Conservation (phyloP, 53 echinoderm and acorn worm species). For the Luidia sarsii region DNA sequence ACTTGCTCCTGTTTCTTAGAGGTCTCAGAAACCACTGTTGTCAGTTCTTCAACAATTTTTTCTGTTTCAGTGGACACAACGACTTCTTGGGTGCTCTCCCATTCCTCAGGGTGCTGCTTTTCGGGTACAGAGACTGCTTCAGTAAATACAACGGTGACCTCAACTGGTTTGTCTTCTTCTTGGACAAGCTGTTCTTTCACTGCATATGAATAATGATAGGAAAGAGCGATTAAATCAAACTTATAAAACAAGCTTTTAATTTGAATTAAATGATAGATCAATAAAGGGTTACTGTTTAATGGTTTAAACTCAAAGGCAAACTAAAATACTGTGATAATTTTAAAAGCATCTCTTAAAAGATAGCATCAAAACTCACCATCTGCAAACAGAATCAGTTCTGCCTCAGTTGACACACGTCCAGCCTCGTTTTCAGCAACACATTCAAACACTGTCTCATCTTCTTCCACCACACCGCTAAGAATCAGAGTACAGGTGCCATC, state of each 20-base stretch:
- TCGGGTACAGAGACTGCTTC: conserved; percentile 49
- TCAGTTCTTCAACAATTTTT: conserved; percentile 40
- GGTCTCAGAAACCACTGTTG: conserved; percentile 19
- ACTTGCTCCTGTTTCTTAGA: conserved; percentile 37
- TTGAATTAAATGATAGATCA: no score
- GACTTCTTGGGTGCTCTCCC: conserved; percentile 19
- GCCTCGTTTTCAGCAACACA: conserved; percentile 87
- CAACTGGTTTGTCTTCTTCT: conserved; percentile 4
- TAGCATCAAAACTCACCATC: conserved; percentile 59
- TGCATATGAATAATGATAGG: no score
- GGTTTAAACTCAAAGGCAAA: no score
- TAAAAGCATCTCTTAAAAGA: no score
- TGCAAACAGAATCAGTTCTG: conserved; percentile 77
- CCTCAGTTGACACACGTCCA: conserved; percentile 75
- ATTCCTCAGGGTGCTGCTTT: conserved; percentile 47
- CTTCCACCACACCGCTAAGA: conserved; percentile 71
- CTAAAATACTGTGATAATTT: no score
- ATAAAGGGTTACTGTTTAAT: no score
- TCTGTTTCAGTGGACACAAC: background rate
- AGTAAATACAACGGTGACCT: conserved; percentile 5
- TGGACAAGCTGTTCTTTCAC: conserved; percentile 11
- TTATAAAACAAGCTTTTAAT: no score
- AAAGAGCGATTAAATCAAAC: no score
- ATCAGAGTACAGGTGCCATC: conserved; percentile 80
- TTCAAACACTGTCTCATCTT: conserved; percentile 83